Base-by-base conservation (phyloP, 1,140 invertebrate species). In the Pseudomyrmex gracilis region DNA sequence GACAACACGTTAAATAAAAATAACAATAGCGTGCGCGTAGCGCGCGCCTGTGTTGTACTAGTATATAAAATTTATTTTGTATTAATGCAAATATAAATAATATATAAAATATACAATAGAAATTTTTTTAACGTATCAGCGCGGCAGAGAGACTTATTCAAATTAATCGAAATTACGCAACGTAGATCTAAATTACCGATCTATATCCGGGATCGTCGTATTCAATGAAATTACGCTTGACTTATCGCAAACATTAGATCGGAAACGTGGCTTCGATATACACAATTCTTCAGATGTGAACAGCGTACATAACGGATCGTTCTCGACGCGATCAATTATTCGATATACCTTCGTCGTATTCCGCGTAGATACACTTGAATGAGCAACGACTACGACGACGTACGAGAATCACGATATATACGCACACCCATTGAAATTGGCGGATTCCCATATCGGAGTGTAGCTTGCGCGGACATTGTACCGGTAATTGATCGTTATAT, bases 401-500 rank as follows among this genome's bases (percentile, higher is more conserved):
- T 86, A 57, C 58, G 49, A 47, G 49, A 47, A 83, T 83, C 71
- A 47, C 34, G 34, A 34, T 7, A 4, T 34, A 34, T 5, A n/a
- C n/a, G 17, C 53, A 61, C 45, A 49, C 24, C 34, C 49, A 70
- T 82, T 22, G 66, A 66, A 53, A 22, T 9, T 9, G 49, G 2
- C 49, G 9, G 20, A 71, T 47, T 24, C 61, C n/a, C 45, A 34
- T 49, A 58, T 70, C 66, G 20, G 34, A 34, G 49, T 53, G 47
- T 55, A 24, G 20, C 66, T 1, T 49, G 24, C 22, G 22, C 64
- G 43, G 82, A 34, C 34, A 7, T 34, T 34, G 34, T 34, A 34
- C 34, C 5, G 22, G 57, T 71, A 86, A 58, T 76, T 70, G 13
- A 67, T 85, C 49, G 63, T 85, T 80, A 66, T 51, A 57, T 85